Conservation (phyloP, 92 coral and sea anemone genomes). For the Zoanthus solanderi region DNA sequence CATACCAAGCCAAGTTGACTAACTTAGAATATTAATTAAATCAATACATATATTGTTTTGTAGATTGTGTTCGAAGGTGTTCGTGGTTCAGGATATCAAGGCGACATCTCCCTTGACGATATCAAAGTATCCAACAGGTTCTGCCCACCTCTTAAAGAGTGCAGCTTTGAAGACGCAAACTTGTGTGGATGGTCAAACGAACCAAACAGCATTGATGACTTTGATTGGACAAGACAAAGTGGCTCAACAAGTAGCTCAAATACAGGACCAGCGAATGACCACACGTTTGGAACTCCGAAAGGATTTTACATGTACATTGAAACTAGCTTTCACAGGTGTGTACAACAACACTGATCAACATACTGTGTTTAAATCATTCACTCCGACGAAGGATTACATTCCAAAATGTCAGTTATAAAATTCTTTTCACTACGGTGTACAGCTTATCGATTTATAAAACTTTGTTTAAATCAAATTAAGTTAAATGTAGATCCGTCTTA, state of each 20-base stretch:
- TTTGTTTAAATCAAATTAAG: no score
- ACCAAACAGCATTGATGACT: slow-evolving; percentile 74
- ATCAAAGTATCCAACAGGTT: slow-evolving; percentile 66
- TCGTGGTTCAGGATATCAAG: slow-evolving; percentile 81
- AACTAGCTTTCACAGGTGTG: slow-evolving; percentile 50
- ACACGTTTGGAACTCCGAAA: slow-evolving; percentile 86
- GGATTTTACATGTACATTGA: slow-evolving; percentile 94
- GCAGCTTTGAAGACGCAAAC: slow-evolving; percentile 79
- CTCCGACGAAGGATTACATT: no score
- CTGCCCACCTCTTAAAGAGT: slow-evolving; percentile 87
- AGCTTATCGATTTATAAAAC: no score
- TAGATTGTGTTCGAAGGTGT: slow-evolving; percentile 92
- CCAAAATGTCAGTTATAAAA: no score
- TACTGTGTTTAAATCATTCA: no score
- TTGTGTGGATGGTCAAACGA: slow-evolving; percentile 92
- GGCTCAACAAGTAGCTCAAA: slow-evolving; percentile 77
- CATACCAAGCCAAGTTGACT: no score
- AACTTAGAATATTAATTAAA: no score
- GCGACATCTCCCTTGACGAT: slow-evolving; percentile 94
- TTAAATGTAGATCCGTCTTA: no score
- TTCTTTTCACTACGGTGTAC: no score
- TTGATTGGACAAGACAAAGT: slow-evolving; percentile 94
- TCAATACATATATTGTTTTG: neutral
- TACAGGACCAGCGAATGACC: slow-evolving; percentile 90
- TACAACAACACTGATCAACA: no score